Percentiles rank a stretch among this genome's conserved stretches.
These are phyloP conservation scores for Drosophila punjabiensis DNA, from an alignment of 1,140 invertebrate genomes.

Conservation along the genomic window DNA sequence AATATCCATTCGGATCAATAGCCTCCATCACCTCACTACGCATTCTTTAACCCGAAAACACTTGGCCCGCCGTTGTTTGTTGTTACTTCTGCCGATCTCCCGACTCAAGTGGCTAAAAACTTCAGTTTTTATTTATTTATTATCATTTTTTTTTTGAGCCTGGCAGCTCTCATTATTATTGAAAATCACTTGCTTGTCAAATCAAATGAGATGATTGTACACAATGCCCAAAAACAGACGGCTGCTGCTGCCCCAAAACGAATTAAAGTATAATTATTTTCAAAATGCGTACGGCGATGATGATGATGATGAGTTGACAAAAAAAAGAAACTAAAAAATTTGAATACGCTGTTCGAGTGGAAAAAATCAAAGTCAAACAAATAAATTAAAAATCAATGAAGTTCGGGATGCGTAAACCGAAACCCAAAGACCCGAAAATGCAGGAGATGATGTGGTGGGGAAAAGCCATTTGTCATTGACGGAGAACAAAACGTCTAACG, in stretches of 20 bases:
- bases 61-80: constrained; percentile 56
- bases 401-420: constrained; percentile 33
- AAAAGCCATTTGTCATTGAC: constrained; percentile 81
- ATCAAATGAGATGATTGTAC: constrained; percentile 85
- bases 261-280: constrained; percentile 84
- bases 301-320: constrained; percentile 65
- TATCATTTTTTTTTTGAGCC: constrained; percentile 42
- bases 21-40: constrained; percentile 21
- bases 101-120: constrained; percentile 32
- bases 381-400: constrained; percentile 83
- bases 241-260: constrained; percentile 46
- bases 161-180: constrained; percentile 81
- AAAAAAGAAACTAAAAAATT: constrained; percentile 51
- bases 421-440: constrained; percentile 9
- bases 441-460: constrained; percentile 23
- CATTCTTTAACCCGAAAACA: constrained; percentile 59
- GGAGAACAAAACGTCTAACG: constrained; percentile 80
- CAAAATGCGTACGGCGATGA: constrained; percentile 62
- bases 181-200: constrained; percentile 85
- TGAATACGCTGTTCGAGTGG: constrained; percentile 46
- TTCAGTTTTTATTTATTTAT: constrained; percentile 56
- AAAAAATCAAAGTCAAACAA: constrained; percentile 76
- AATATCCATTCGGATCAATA: constrained; percentile 42
- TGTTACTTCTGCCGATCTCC: constrained; percentile 47
- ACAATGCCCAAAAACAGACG: constrained; percentile 53